These are phyloP conservation scores for Oreortyx pictus DNA, from an alignment of 2,797 vertebrate species.

Conservation along the genomic window DNA sequence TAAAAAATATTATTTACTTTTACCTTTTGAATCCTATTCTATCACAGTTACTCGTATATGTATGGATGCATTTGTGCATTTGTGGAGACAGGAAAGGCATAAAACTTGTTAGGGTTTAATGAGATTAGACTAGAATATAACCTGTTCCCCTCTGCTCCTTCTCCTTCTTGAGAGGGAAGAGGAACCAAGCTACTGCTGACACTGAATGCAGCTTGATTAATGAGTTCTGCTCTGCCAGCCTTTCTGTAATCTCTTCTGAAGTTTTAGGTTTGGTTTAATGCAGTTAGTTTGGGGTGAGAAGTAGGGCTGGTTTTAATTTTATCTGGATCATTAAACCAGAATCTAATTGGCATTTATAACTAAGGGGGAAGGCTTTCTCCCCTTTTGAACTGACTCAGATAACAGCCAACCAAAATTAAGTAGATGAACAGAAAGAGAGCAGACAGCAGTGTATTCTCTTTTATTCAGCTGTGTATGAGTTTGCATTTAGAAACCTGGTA, in stretches of 20 bases:
- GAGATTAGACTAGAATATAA: not conserved
- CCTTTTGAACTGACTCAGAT: constrained; percentile 33
- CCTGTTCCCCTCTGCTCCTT: not conserved
- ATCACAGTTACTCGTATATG: not conserved
- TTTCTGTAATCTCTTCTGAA: constrained; percentile 26
- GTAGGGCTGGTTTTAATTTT: constrained; percentile 39
- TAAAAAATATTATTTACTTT: not conserved
- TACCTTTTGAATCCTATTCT: not conserved
- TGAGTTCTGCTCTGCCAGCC: constrained; percentile 8
- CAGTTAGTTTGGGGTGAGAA: constrained; percentile 14
- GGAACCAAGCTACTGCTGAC: not conserved
- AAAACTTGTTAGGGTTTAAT: not conserved
- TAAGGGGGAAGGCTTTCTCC: not conserved
- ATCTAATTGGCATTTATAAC: constrained; percentile 28
- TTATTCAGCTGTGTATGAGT: constrained; percentile 47
- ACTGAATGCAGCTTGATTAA: constrained; percentile 39
- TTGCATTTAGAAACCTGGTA: constrained; percentile 53
- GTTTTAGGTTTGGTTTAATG: constrained; percentile 26
- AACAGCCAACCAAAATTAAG: constrained; percentile 41
- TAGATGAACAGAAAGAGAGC: constrained; percentile 23
- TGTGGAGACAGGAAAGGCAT: not conserved
- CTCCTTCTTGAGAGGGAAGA: not conserved
- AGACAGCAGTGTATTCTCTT: constrained; percentile 10
- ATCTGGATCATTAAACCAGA: constrained; percentile 22
- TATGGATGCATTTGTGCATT: not conserved